These are phyloP conservation scores for Streblospio benedicti DNA, from an alignment of 1,140 invertebrate species.

Conservation along the genomic window DNA sequence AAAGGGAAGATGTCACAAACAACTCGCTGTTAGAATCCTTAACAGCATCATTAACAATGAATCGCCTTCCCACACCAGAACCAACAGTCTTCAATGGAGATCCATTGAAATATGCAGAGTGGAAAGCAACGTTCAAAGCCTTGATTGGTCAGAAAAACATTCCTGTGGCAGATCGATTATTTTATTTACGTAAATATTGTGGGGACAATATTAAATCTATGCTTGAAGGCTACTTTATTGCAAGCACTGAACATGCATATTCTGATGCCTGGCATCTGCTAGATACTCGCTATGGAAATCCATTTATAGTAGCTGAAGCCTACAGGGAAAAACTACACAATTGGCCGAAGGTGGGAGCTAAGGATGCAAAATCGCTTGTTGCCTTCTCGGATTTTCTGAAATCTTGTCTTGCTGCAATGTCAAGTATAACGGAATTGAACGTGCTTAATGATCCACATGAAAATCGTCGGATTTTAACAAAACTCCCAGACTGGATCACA, in stretches of 20 bases:
- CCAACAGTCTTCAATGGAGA: conserved; percentile 22
- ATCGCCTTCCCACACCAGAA: conserved; percentile 19
- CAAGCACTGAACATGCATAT: too few species aligned
- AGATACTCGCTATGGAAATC: background rate
- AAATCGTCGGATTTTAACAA: conserved; percentile 20
- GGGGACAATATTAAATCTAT: background rate
- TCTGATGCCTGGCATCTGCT: background rate
- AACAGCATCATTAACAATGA: too few species aligned
- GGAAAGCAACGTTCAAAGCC: conserved; percentile 4
- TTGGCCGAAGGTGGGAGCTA: conserved; percentile 12
- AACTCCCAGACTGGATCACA: conserved; percentile 24
- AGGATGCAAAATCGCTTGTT: conserved; percentile 12
- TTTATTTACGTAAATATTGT: conserved; percentile 10
- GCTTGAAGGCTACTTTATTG: conserved; percentile 4
- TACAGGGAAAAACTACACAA: background rate
- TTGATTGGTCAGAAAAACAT: conserved; percentile 7
- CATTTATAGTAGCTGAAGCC: conserved; percentile 1
- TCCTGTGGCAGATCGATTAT: background rate
- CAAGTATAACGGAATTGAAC: conserved; percentile 1
- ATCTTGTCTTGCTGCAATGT: conserved; percentile 20
- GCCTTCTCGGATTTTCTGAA: conserved; percentile 20
- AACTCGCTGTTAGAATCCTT: too few species aligned
- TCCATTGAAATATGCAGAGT: conserved; percentile 15
- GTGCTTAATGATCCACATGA: conserved; percentile 24
- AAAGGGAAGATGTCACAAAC: too few species aligned